A percentile compares a stretch with the other conserved stretches of the same genome.
phyloP scores from a whole-genome alignment of 2,888 invertebrate genomes.

The Mechanitis mazaeus region DNA sequence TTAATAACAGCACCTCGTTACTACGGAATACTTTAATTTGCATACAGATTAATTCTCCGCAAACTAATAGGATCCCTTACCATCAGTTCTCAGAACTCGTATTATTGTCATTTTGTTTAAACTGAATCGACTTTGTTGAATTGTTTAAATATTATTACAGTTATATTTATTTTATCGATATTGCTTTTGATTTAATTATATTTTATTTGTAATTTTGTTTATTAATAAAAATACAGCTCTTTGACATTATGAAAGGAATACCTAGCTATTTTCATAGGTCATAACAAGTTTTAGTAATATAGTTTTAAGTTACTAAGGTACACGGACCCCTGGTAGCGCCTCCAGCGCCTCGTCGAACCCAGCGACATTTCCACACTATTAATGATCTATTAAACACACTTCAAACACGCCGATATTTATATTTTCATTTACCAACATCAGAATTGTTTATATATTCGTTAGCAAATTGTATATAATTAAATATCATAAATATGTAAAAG shows the following conservation, averaged over 20 bases:
- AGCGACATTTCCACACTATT: constrained; percentile 40
- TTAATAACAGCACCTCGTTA: constrained; percentile 45
- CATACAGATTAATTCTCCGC: constrained; percentile 66
- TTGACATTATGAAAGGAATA: too few species aligned
- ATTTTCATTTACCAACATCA: constrained; percentile 23
- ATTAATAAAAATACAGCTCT: too few species aligned
- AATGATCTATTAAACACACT: constrained; percentile 40
- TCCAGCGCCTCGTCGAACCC: constrained; percentile 21
- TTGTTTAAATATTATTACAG: too few species aligned
- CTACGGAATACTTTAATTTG: constrained; percentile 56
- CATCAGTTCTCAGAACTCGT: constrained; percentile 18
- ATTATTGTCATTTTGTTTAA: too few species aligned
- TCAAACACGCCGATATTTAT: constrained; percentile 47
- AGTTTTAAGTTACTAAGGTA: too few species aligned
- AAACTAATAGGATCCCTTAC: constrained; percentile 52
- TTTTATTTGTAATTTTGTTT: too few species aligned
- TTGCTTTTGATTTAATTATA: too few species aligned
- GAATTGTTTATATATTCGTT: constrained; percentile 9
- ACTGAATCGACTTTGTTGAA: too few species aligned
- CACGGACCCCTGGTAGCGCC: not conserved
- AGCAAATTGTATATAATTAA: constrained; percentile 4
- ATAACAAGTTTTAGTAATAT: too few species aligned
- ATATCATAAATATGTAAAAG: not conserved
- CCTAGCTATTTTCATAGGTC: too few species aligned
- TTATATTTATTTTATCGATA: too few species aligned